Evolutionary conservation across 2,888 invertebrate species (phyloP).

Genomic region (Cosmopolites sordidus): DNA sequence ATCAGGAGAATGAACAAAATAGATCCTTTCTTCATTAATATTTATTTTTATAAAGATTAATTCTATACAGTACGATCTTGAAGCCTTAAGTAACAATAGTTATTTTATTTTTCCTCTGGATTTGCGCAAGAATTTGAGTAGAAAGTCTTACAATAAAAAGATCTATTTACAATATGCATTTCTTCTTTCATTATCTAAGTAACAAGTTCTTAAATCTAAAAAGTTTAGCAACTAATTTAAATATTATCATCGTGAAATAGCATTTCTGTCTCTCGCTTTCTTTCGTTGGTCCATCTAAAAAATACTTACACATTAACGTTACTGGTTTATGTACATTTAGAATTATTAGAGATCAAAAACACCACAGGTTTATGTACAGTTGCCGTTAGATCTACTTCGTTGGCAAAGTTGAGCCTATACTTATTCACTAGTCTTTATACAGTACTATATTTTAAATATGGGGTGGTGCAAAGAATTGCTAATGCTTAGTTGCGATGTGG

Average conservation of each 20-base stretch:
- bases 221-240: no score
- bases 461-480: no score
- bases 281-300: neutral
- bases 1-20: no score
- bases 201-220: no score
- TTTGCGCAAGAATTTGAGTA: slow-evolving; percentile 1
- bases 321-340: neutral
- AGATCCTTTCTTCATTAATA: neutral
- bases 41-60: neutral
- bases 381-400: neutral
- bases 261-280: no score
- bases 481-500: no score
- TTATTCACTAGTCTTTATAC: neutral
- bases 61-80: neutral
- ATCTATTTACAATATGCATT: neutral
- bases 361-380: neutral
- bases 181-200: neutral
- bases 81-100: neutral
- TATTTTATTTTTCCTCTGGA: neutral
- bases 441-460: no score
- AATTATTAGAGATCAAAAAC: slow-evolving; percentile 1
- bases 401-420: neutral
- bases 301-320: neutral
- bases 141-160: neutral
- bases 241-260: no score